phyloP scores from a whole-genome alignment of 1,140 invertebrate species.

The Diorhabda carinulata region DNA sequence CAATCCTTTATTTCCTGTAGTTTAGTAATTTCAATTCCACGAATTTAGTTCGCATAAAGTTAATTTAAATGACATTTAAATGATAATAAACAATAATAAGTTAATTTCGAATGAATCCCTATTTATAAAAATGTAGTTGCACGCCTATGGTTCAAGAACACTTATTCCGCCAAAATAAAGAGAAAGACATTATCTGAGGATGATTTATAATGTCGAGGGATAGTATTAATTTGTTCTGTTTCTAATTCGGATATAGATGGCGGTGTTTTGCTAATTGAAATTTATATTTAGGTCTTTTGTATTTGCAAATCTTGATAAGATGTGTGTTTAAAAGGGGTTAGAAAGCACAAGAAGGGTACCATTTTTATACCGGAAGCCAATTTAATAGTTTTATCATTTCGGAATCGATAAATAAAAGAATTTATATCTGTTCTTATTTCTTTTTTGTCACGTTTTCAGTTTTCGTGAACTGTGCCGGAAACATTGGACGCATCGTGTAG shows the following conservation, averaged over 20 bases:
- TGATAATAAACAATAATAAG: too few species aligned
- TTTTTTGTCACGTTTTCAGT: too few species aligned
- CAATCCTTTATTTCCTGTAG: too few species aligned
- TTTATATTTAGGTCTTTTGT: constrained; percentile 8
- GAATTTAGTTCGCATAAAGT: too few species aligned
- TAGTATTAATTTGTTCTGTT: constrained; percentile 38
- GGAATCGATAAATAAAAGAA: too few species aligned
- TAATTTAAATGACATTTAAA: too few species aligned
- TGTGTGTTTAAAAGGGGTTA: neutral
- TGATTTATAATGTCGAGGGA: constrained; percentile 34
- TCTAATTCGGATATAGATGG: constrained; percentile 26
- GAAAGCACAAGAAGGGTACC: neutral
- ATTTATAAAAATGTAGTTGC: neutral
- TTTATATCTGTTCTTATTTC: too few species aligned
- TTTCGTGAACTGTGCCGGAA: too few species aligned
- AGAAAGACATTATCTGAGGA: constrained; percentile 22
- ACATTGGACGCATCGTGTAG: too few species aligned
- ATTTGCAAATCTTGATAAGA: neutral
- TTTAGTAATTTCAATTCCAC: too few species aligned
- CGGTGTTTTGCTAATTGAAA: constrained; percentile 18
- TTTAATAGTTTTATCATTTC: too few species aligned
- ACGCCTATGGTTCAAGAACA: neutral
- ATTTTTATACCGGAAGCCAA: neutral
- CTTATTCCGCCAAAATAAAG: constrained; percentile 21
- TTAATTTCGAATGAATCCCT: too few species aligned